A percentile compares a stretch with the other conserved stretches of the same genome.
phyloP scores from a whole-genome alignment of 2,888 invertebrate species.

The Macropis europaea region DNA sequence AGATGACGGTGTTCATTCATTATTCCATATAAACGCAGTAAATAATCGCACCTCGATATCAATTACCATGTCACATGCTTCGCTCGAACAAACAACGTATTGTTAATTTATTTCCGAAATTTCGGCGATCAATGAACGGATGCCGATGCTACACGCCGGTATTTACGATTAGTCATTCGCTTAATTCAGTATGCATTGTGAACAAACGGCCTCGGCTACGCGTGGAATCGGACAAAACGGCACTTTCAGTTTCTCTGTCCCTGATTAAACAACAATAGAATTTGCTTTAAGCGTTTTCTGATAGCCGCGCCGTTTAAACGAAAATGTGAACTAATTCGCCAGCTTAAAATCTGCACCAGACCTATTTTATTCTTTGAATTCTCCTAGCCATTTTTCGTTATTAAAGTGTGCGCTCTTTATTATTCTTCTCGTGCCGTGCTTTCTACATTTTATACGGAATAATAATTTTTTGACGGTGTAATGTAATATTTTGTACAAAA shows the following conservation, averaged over 20 bases:
- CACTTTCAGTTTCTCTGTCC: background rate
- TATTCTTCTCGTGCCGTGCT: too few species aligned
- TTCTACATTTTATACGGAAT: too few species aligned
- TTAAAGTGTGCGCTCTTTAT: too few species aligned
- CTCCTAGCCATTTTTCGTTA: too few species aligned
- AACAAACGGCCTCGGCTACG: background rate
- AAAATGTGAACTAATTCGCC: background rate
- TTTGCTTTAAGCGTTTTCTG: slow-evolving; percentile 4
- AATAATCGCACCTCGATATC: background rate
- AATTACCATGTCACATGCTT: background rate
- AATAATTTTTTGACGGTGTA: too few species aligned
- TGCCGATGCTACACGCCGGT: background rate
- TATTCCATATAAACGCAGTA: background rate
- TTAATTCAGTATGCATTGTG: slow-evolving; percentile 28
- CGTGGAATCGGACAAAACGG: background rate
- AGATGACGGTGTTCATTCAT: background rate
- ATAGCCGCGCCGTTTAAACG: background rate
- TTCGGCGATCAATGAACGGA: background rate
- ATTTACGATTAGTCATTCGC: slow-evolving; percentile 16
- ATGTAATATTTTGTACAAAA: too few species aligned
- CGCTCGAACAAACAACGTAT: background rate
- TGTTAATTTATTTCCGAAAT: slow-evolving; percentile 12
- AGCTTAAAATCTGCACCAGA: background rate
- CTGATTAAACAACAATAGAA: background rate
- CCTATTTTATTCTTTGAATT: background rate